Base-by-base conservation (phyloP, 2,113 vertebrate genomes). In the Cichladusa arquata region DNA sequence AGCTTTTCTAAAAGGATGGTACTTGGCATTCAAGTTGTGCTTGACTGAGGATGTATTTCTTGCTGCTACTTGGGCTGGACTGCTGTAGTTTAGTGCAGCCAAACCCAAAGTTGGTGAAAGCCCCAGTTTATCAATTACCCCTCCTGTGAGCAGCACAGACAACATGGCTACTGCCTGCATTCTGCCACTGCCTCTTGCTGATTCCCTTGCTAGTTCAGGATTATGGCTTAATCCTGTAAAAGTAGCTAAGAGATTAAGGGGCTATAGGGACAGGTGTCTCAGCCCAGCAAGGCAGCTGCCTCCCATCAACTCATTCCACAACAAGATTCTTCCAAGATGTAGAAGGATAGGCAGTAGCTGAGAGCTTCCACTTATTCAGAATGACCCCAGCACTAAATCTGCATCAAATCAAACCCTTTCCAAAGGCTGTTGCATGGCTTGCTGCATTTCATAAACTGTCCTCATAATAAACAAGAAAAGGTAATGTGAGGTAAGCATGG, bases 121-220 rank as follows among this genome's bases (percentile, higher is more conserved):
- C 8, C 33, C 25, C 23, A 40, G 12, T 14, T 56, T 25, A 15
- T 6, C 51, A 28, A 4, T 47, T 8, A 7, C 4, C 33, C 26
- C 53, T 90, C 36, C 53, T 54, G 36, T 64, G 34, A 64, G 20
- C 0, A 82, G 53, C 50, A 53, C 12, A 33, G 45, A 72, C 13
- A 40, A 22, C 5, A 1, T 1, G 25, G 22, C 22, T 61, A 8
- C 24, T 2, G 6, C 44, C 23, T 25, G 29, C 9, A 8, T 20
- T 86, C 29, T 4, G 7, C 22, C 33, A 11, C 36, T 79, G 73
- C 44, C 53, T 64, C 56, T 26, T 42, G 87, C 42, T 5, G 2
- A 15, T 4, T 66, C 16, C 40, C 53, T 14, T 12, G 28, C 78
- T 45, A 12, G 6, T 17, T 86, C 6, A 34, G 76, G 56, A 36